These are phyloP conservation scores for Syngnathus rostellatus DNA, from an alignment of 2,797 vertebrate species.

Conservation along the genomic window DNA sequence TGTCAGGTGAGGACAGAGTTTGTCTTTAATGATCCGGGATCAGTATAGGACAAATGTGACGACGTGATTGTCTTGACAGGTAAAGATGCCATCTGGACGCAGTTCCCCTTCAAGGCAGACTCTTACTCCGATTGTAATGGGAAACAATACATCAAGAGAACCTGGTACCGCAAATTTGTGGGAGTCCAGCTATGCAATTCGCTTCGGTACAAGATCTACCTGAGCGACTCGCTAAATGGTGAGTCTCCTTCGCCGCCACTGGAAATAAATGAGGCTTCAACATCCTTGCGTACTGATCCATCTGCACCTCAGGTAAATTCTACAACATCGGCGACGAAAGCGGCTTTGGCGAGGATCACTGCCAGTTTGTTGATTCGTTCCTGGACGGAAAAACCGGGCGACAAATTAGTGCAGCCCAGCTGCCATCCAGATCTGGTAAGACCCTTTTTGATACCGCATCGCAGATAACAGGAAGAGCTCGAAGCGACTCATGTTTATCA, in stretches of 20 bases:
- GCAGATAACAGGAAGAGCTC: not conserved
- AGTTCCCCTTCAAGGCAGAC: constrained; percentile 51
- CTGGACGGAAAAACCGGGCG: constrained; percentile 89
- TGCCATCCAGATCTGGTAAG: constrained; percentile 77
- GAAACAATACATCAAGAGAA: constrained; percentile 89
- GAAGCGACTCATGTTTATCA: not conserved
- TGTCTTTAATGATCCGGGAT: not conserved
- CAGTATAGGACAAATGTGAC: not conserved
- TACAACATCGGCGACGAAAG: constrained; percentile 95
- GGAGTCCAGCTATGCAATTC: constrained; percentile 98
- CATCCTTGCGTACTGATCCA: not conserved
- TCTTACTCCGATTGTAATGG: constrained; percentile 89
- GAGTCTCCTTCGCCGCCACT: constrained; percentile 29
- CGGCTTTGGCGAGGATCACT: constrained; percentile 93
- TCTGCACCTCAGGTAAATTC: constrained; percentile 76
- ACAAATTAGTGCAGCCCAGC: constrained; percentile 73
- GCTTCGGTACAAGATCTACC: constrained; percentile 96
- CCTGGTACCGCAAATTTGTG: constrained; percentile 98
- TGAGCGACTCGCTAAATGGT: constrained; percentile 94
- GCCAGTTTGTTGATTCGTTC: constrained; percentile 97
- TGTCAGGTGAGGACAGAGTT: constrained; percentile 75
- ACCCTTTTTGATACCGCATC: not conserved
- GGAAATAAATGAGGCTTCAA: not conserved
- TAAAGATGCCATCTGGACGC: constrained; percentile 80
- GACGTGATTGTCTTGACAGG: constrained; percentile 52